These are phyloP conservation scores for Origma solitaria DNA, from an alignment of 2,113 vertebrate genomes.

Conservation along the genomic window DNA sequence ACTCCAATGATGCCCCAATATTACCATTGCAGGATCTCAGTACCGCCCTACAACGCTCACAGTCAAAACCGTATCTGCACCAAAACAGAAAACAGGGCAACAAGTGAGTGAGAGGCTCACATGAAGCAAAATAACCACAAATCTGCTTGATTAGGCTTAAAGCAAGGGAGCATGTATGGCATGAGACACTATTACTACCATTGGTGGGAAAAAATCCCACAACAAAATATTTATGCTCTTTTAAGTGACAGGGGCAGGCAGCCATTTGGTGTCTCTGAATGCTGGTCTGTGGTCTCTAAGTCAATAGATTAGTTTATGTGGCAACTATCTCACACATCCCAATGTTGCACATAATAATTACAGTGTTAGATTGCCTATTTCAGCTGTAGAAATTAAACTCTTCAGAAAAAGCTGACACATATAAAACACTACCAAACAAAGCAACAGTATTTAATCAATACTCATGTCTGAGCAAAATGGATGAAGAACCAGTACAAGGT, in stretches of 20 bases:
- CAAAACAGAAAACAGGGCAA: background rate
- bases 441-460: background rate
- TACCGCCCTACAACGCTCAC: constrained; percentile 77
- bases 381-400: background rate
- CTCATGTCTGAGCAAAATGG: background rate
- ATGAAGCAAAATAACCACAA: background rate
- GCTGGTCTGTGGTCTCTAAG: background rate
- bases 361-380: background rate
- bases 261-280: background rate
- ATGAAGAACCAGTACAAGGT: background rate
- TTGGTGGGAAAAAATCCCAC: background rate
- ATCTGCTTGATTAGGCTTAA: background rate
- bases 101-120: background rate
- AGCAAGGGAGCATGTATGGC: background rate
- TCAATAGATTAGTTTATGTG: background rate
- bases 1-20: constrained; percentile 86
- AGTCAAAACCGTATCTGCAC: constrained; percentile 89
- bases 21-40: constrained; percentile 82
- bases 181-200: background rate
- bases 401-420: background rate
- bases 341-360: background rate
- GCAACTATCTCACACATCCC: background rate
- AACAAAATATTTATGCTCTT: background rate
- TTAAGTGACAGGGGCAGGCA: background rate
- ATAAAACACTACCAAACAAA: background rate